Evolutionary conservation across 1,140 invertebrate genomes (phyloP).

Genomic region (Telenomus remus): DNA sequence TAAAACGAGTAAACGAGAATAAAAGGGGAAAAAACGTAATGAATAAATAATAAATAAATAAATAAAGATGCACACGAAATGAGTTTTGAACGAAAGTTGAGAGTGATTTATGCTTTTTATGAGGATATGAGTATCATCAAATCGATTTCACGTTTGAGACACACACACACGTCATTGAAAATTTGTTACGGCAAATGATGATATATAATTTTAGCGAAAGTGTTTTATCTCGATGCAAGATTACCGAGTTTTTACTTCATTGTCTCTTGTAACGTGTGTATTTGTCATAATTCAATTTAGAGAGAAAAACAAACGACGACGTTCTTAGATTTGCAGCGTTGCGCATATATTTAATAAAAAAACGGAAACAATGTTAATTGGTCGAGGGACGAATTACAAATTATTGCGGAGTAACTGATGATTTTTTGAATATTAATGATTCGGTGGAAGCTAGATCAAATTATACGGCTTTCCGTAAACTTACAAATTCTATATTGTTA

Average conservation of each 20-base stretch:
- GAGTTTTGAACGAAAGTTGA: slow-evolving; percentile 47
- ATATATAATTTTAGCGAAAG: slow-evolving; percentile 34
- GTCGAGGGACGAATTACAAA: slow-evolving; percentile 36
- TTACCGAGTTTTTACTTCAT: slow-evolving; percentile 52
- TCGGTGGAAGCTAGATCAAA: slow-evolving; percentile 51
- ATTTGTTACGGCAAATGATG: slow-evolving; percentile 31
- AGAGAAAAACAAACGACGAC: slow-evolving; percentile 11
- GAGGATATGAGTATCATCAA: slow-evolving; percentile 39
- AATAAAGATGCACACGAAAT: slow-evolving; percentile 24
- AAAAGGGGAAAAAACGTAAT: slow-evolving; percentile 17
- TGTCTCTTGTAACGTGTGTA: slow-evolving; percentile 49
- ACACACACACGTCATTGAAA: slow-evolving; percentile 23
- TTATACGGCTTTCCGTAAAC: slow-evolving; percentile 58
- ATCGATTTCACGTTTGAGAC: slow-evolving; percentile 41
- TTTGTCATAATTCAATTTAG: slow-evolving; percentile 42
- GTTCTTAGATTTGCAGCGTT: slow-evolving; percentile 49
- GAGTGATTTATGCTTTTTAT: slow-evolving; percentile 48
- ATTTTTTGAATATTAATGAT: slow-evolving; percentile 50
- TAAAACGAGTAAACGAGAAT: slow-evolving; percentile 13
- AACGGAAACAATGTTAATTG: slow-evolving; percentile 23
- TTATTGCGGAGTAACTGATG: slow-evolving; percentile 33
- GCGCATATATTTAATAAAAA: slow-evolving; percentile 14
- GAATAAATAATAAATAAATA: slow-evolving; percentile 6
- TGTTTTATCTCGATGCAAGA: slow-evolving; percentile 5
- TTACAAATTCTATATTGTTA: slow-evolving; percentile 64